Conservation (phyloP, 2,888 invertebrate genomes). For the Watsonalla cultraria region DNA sequence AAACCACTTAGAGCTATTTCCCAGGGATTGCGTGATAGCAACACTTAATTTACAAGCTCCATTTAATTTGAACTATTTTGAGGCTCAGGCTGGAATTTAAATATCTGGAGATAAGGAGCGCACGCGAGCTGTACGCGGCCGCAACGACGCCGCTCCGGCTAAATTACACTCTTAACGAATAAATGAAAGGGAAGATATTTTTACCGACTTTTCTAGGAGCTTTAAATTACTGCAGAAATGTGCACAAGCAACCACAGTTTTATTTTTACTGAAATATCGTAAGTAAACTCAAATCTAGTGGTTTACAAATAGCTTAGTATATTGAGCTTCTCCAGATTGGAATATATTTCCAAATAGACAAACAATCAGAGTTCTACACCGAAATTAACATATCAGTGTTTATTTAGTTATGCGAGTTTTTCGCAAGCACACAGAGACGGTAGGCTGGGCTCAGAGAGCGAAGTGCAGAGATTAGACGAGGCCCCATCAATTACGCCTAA, state of each 20-base stretch:
- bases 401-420: background rate
- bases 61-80: conserved; percentile 71
- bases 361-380: background rate
- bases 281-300: no score
- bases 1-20: conserved; percentile 73
- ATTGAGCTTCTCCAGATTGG: background rate
- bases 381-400: background rate
- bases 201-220: conserved; percentile 22
- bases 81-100: conserved; percentile 63
- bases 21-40: conserved; percentile 73
- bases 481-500: conserved; percentile 73
- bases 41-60: conserved; percentile 76
- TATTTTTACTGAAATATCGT: no score
- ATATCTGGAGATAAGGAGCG: conserved; percentile 72
- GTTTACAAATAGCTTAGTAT: background rate
- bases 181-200: conserved; percentile 45
- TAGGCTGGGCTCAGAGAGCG: conserved; percentile 35
- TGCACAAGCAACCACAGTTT: background rate
- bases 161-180: conserved; percentile 63
- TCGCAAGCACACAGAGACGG: conserved; percentile 6
- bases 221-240: conserved; percentile 9
- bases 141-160: conserved; percentile 39
- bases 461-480: conserved; percentile 73
- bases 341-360: background rate
- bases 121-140: conserved; percentile 59